phyloP scores from a whole-genome alignment of 2,113 vertebrate species.

The Lamprologus ornatipinnis region DNA sequence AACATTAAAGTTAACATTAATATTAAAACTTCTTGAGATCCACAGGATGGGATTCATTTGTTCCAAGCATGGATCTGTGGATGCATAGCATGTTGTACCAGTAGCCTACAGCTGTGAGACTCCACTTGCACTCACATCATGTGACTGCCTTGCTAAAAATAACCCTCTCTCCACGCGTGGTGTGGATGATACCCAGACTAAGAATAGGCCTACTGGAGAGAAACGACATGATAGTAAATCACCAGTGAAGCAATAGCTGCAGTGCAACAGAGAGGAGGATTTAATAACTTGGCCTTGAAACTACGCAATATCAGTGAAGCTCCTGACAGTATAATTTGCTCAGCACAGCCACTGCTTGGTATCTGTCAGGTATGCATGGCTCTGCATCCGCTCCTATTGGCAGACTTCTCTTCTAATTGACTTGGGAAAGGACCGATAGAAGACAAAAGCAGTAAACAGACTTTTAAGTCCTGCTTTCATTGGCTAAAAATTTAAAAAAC shows the following conservation, averaged over 20 bases:
- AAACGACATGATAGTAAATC: constrained; percentile 26
- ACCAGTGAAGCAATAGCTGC: not conserved
- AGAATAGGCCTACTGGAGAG: constrained; percentile 43
- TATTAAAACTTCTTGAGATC: not conserved
- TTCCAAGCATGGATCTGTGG: not conserved
- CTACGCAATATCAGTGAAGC: not conserved
- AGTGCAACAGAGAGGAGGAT: not conserved
- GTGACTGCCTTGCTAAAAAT: constrained; percentile 49
- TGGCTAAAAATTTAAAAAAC: rapidly evolving
- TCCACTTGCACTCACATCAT: constrained; percentile 27
- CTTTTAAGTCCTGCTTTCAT: not conserved
- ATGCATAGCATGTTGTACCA: constrained; percentile 1
- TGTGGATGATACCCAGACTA: constrained; percentile 45
- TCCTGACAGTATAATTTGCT: constrained; percentile 7
- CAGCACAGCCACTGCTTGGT: not conserved
- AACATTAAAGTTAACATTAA: not conserved
- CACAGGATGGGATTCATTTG: not conserved
- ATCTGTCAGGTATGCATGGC: not conserved
- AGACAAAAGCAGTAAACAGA: not conserved
- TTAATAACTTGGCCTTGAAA: constrained; percentile 9
- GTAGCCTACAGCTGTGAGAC: constrained; percentile 38
- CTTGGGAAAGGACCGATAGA: not conserved
- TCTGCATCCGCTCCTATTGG: not conserved
- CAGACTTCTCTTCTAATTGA: constrained; percentile 12
- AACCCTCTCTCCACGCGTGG: constrained; percentile 27